phyloP scores from a whole-genome alignment of 2,797 vertebrate species.

The Cirrhinus mrigala region DNA sequence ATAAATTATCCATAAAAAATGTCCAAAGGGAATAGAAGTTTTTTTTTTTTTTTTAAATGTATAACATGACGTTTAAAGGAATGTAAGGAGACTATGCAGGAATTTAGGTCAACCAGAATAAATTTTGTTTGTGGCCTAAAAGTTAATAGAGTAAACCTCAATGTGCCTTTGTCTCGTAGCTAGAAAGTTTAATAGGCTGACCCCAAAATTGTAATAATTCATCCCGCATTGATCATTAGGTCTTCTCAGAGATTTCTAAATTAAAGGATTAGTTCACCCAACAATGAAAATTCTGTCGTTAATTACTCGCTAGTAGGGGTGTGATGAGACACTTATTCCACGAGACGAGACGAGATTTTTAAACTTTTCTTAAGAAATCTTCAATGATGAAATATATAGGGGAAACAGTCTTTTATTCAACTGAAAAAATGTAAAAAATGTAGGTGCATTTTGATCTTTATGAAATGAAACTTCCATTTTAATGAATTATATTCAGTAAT shows the following conservation, averaged over 20 bases:
- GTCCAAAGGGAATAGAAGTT: background rate
- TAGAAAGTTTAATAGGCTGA: background rate
- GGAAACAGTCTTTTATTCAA: no score
- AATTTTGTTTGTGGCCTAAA: background rate
- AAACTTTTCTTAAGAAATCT: no score
- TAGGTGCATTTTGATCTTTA: no score
- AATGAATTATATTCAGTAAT: no score
- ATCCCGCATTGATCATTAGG: background rate
- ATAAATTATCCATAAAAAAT: background rate
- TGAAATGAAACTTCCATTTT: no score
- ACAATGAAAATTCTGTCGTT: no score
- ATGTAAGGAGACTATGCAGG: background rate
- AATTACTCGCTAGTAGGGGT: no score
- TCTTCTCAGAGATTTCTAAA: background rate
- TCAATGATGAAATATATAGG: no score
- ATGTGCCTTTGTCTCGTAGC: background rate
- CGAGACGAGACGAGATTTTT: no score
- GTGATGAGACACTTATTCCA: no score
- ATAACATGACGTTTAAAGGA: background rate
- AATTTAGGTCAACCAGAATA: background rate
- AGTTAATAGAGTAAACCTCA: background rate
- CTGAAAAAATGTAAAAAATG: no score
- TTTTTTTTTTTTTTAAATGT: background rate
- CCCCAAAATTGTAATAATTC: background rate
- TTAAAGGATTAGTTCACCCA: background rate